phyloP scores from a whole-genome alignment of 1,140 invertebrate species.

The Dendroctonus valens region DNA sequence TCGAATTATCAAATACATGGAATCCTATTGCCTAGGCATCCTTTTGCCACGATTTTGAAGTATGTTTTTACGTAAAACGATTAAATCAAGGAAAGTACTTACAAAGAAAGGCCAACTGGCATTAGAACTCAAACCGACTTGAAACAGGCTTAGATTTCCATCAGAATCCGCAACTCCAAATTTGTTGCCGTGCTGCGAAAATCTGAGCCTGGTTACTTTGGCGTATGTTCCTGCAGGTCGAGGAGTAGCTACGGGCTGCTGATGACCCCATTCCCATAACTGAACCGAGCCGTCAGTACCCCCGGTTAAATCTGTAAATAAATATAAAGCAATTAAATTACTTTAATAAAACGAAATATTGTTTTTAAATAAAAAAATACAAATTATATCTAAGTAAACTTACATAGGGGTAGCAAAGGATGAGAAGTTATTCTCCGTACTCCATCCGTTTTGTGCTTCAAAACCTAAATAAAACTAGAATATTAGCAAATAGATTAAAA shows the following conservation, averaged over 20 bases:
- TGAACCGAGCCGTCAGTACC: slow-evolving; percentile 96
- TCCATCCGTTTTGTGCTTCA: slow-evolving; percentile 88
- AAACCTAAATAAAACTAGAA: slow-evolving; percentile 58
- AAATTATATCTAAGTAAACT: slow-evolving; percentile 53
- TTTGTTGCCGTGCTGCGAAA: slow-evolving; percentile 97
- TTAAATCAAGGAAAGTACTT: slow-evolving; percentile 54
- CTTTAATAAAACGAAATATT: neutral
- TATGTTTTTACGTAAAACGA: neutral
- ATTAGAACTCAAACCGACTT: slow-evolving; percentile 82
- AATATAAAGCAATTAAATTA: no score
- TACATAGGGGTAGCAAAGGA: slow-evolving; percentile 91
- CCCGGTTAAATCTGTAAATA: slow-evolving; percentile 81
- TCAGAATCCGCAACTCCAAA: slow-evolving; percentile 94
- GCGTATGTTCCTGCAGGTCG: slow-evolving; percentile 84
- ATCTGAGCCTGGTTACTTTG: slow-evolving; percentile 93
- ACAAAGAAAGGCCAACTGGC: slow-evolving; percentile 93
- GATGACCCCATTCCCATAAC: slow-evolving; percentile 97
- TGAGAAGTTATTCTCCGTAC: slow-evolving; percentile 94
- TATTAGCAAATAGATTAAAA: no score
- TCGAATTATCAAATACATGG: neutral
- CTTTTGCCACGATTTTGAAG: no score
- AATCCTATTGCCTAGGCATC: no score
- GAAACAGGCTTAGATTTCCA: slow-evolving; percentile 89
- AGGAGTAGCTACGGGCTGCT: slow-evolving; percentile 83
- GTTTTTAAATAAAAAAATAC: neutral